These are phyloP conservation scores for Neodiprion virginianus DNA, from an alignment of 1,140 invertebrate species.

Conservation along the genomic window DNA sequence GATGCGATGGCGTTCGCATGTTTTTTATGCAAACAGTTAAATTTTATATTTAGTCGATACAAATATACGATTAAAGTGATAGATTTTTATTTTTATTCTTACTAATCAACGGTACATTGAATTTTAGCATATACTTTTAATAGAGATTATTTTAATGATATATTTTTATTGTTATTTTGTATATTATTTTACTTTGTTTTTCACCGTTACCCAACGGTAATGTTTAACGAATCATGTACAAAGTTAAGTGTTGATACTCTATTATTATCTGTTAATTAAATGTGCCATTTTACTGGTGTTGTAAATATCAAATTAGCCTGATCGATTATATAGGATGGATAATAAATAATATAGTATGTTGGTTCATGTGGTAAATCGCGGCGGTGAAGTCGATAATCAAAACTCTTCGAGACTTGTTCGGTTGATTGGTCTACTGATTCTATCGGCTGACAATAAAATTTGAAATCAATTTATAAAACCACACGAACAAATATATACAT, in stretches of 20 bases:
- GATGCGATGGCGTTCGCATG: no score
- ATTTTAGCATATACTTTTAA: not conserved
- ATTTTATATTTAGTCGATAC: not conserved
- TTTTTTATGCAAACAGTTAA: not conserved
- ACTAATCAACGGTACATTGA: not conserved
- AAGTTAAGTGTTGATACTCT: slow-evolving; percentile 50
- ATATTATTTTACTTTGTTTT: slow-evolving; percentile 10
- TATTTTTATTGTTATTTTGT: slow-evolving; percentile 15
- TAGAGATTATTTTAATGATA: not conserved
- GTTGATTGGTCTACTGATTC: not conserved
- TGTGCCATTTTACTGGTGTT: slow-evolving; percentile 10
- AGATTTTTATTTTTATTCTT: not conserved
- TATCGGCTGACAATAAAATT: not conserved
- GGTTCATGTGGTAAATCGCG: not conserved
- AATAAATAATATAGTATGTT: not conserved
- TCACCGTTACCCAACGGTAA: slow-evolving; percentile 2
- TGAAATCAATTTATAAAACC: not conserved
- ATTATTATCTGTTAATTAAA: not conserved
- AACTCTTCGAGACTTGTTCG: not conserved
- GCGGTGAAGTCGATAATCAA: not conserved
- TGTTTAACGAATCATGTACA: slow-evolving; percentile 45
- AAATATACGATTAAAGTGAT: not conserved
- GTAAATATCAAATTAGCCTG: not conserved
- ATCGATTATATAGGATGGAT: not conserved
- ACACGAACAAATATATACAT: not conserved